Evolutionary conservation across 2,888 invertebrate genomes (phyloP).

Genomic region (Prenolepis imparis): DNA sequence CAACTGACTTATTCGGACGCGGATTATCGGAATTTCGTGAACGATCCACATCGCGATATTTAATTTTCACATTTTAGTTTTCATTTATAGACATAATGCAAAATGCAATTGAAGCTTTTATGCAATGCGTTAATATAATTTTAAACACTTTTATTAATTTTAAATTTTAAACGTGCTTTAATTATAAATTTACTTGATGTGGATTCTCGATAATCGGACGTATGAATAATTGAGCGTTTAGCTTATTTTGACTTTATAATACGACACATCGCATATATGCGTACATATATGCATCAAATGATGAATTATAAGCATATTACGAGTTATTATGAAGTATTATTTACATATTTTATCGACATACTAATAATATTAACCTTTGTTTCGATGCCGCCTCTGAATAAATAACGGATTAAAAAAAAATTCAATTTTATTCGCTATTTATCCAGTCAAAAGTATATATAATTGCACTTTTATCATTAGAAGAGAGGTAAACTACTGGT

Average conservation of each 20-base stretch:
- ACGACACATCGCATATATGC: conserved; percentile 4
- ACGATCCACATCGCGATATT: conserved; percentile 9
- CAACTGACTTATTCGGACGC: neutral
- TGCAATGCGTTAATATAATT: conserved; percentile 33
- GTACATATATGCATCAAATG: conserved; percentile 19
- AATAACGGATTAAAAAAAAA: neutral
- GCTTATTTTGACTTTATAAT: conserved; percentile 54
- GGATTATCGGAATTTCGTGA: conserved; percentile 37
- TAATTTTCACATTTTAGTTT: conserved; percentile 36
- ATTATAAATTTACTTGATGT: conserved; percentile 42
- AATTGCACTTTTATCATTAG: neutral
- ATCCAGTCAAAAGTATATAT: neutral
- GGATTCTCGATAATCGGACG: conserved; percentile 34
- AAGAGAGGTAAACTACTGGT: neutral
- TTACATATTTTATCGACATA: neutral
- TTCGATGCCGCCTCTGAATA: neutral
- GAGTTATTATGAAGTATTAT: conserved; percentile 40
- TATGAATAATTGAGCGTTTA: conserved; percentile 49
- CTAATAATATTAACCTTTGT: conserved; percentile 24
- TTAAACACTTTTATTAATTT: conserved; percentile 37
- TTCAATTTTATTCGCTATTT: neutral
- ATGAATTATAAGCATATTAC: conserved; percentile 37
- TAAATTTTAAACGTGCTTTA: conserved; percentile 29
- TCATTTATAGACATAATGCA: neutral
- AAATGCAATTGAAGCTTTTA: neutral